Conservation (phyloP, 1,140 invertebrate species). For the Sycophila sp. region DNA sequence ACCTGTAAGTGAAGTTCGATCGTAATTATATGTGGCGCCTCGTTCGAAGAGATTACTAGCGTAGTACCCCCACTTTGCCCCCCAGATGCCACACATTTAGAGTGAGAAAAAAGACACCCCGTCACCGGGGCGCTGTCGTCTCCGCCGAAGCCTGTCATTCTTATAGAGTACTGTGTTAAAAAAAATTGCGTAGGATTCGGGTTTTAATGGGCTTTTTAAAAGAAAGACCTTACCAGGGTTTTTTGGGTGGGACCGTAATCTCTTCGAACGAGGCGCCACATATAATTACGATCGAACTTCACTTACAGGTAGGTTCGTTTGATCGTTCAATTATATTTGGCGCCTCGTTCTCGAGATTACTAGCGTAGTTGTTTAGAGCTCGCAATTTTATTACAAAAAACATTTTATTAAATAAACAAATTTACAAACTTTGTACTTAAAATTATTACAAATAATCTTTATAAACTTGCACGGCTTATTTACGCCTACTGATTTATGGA, state of each 20-base stretch:
- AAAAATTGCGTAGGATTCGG: neutral
- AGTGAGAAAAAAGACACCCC: neutral
- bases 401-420: no score
- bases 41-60: neutral
- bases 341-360: no score
- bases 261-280: slow-evolving; percentile 2
- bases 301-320: no score
- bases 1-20: no score
- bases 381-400: no score
- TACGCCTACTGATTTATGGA: no score
- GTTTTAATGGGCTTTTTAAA: neutral
- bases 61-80: neutral
- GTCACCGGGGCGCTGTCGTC: neutral
- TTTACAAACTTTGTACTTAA: neutral
- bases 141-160: neutral
- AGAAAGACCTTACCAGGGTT: neutral
- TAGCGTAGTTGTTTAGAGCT: slow-evolving; percentile 12
- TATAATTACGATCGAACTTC: no score
- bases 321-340: no score
- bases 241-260: slow-evolving; percentile 11
- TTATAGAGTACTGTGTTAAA: neutral
- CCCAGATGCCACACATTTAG: neutral
- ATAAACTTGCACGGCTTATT: no score
- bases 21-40: no score
- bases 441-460: neutral